These are phyloP conservation scores for Vanessa atalanta DNA, from an alignment of 1,140 invertebrate genomes.

Conservation along the genomic window DNA sequence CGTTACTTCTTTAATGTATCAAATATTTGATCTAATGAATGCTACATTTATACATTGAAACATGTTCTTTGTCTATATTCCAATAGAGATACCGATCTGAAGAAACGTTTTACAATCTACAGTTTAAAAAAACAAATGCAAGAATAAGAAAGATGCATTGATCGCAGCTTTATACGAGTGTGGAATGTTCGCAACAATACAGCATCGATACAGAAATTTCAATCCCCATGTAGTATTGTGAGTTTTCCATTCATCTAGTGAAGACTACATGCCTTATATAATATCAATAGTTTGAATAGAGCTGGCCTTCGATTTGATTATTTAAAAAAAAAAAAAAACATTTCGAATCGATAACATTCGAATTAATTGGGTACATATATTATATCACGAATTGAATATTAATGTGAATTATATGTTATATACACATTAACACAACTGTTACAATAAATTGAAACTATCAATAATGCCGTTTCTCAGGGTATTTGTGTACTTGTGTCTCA, in stretches of 20 bases:
- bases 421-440: too few species aligned
- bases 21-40: too few species aligned
- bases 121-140: slow-evolving; percentile 12
- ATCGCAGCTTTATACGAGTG: slow-evolving; percentile 16
- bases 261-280: neutral
- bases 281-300: slow-evolving; percentile 1
- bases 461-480: too few species aligned
- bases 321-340: neutral
- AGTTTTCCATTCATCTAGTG: slow-evolving; percentile 33
- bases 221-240: slow-evolving; percentile 37
- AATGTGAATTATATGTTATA: too few species aligned
- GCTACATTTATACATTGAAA: too few species aligned
- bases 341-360: too few species aligned
- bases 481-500: too few species aligned
- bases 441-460: too few species aligned
- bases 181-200: slow-evolving; percentile 20
- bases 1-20: too few species aligned
- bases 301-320: slow-evolving; percentile 1
- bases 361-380: too few species aligned
- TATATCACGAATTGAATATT: too few species aligned
- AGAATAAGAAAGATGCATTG: slow-evolving; percentile 16
- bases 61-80: too few species aligned
- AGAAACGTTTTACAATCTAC: neutral
- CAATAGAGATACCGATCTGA: neutral
- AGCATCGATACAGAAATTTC: slow-evolving; percentile 38